Percentiles rank a stretch among this genome's conserved stretches.
These are phyloP conservation scores for Phaethon lepturus DNA, from an alignment of 2,113 vertebrate genomes.

Conservation along the genomic window DNA sequence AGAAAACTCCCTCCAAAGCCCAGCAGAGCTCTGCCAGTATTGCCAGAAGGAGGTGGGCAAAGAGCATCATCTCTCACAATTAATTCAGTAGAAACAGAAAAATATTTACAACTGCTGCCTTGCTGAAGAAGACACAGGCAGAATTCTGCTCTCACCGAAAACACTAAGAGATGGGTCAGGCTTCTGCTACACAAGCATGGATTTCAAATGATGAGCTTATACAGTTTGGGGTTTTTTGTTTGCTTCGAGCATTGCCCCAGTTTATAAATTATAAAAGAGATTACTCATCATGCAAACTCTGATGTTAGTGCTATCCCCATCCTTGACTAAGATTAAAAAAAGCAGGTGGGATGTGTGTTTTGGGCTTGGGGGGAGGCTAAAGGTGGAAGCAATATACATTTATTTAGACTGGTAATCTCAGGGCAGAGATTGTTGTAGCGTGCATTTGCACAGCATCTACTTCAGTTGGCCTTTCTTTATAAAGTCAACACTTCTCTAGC, in stretches of 20 bases:
- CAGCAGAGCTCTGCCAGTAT: neutral
- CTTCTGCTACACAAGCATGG: neutral
- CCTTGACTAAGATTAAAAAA: neutral
- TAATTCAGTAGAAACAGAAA: neutral
- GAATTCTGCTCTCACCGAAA: neutral
- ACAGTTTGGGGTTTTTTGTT: neutral
- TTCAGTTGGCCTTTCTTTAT: neutral
- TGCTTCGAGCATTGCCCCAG: neutral
- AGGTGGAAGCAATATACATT: neutral
- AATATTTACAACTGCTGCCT: neutral
- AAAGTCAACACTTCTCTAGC: neutral
- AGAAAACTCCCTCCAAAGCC: neutral
- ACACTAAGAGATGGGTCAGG: neutral
- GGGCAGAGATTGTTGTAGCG: neutral
- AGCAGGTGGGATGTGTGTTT: rapidly evolving
- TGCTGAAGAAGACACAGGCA: neutral
- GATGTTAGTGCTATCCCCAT: neutral
- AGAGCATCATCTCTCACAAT: neutral
- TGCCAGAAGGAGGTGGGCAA: neutral
- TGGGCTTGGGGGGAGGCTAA: neutral
- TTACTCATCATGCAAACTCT: neutral
- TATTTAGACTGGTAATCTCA: neutral
- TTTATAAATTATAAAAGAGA: neutral
- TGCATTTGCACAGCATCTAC: neutral
- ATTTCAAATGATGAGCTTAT: neutral